A percentile compares a stretch with the other conserved stretches of the same genome.
These are phyloP conservation scores for Drosophila tripunctata DNA, from an alignment of 2,888 invertebrate genomes.

Conservation along the genomic window DNA sequence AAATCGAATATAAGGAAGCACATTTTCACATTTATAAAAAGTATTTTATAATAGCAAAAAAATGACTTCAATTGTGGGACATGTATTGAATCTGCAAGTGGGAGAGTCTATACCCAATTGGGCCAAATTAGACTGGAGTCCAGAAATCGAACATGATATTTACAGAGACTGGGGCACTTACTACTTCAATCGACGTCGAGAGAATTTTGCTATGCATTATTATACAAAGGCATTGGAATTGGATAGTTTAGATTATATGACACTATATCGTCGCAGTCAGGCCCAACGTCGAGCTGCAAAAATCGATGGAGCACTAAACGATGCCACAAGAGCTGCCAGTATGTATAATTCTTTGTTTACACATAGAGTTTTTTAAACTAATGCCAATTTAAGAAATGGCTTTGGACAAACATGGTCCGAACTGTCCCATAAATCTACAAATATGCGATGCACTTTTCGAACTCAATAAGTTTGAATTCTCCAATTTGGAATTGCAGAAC, in stretches of 20 bases:
- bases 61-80: slow-evolving; percentile 64
- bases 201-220: slow-evolving; percentile 79
- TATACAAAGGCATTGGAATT: slow-evolving; percentile 76
- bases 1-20: background rate
- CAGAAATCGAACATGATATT: slow-evolving; percentile 78
- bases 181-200: slow-evolving; percentile 77
- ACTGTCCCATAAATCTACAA: slow-evolving; percentile 78
- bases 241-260: slow-evolving; percentile 66
- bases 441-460: slow-evolving; percentile 82
- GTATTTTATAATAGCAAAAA: background rate
- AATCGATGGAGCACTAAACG: slow-evolving; percentile 70
- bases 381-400: slow-evolving; percentile 17
- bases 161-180: slow-evolving; percentile 82
- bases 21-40: slow-evolving; percentile 1
- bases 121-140: slow-evolving; percentile 72
- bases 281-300: slow-evolving; percentile 78
- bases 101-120: slow-evolving; percentile 40
- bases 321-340: slow-evolving; percentile 76
- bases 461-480: slow-evolving; percentile 78
- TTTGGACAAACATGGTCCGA: slow-evolving; percentile 50
- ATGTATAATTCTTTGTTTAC: slow-evolving; percentile 10
- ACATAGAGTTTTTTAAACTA: background rate
- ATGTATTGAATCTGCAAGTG: background rate
- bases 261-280: slow-evolving; percentile 77
- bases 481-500: slow-evolving; percentile 68